phyloP scores from a whole-genome alignment of 2,888 invertebrate species.

The Drosophila aldrichi region DNA sequence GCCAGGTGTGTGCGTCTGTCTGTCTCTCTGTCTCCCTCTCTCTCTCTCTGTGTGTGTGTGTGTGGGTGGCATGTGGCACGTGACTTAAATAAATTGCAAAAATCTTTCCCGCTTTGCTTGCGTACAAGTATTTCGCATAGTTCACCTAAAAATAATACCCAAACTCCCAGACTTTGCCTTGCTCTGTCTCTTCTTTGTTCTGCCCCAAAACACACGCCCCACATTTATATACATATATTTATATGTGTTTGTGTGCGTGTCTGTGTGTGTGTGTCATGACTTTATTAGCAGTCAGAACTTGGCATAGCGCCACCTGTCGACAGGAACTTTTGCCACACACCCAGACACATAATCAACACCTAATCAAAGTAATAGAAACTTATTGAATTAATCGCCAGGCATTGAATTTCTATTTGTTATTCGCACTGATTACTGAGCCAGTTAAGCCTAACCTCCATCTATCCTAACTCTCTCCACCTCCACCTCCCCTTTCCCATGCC shows the following conservation, averaged over 20 bases:
- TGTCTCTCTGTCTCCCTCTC: not conserved
- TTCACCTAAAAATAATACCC: slow-evolving; percentile 39
- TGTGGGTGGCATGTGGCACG: slow-evolving; percentile 65
- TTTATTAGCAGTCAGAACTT: slow-evolving; percentile 73
- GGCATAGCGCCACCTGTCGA: slow-evolving; percentile 59
- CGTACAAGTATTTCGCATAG: slow-evolving; percentile 72
- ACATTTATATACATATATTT: slow-evolving; percentile 43
- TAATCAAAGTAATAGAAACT: slow-evolving; percentile 79
- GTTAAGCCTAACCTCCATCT: not conserved
- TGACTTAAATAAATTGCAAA: slow-evolving; percentile 80
- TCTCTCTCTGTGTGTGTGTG: not conserved
- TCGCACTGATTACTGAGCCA: slow-evolving; percentile 57
- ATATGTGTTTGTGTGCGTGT: slow-evolving; percentile 20
- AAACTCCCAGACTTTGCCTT: slow-evolving; percentile 22
- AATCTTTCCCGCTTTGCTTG: slow-evolving; percentile 73
- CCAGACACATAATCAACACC: slow-evolving; percentile 75
- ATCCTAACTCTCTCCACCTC: no score
- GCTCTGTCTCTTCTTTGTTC: slow-evolving; percentile 59
- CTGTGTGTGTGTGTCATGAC: slow-evolving; percentile 56
- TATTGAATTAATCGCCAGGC: slow-evolving; percentile 74
- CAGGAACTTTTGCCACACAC: slow-evolving; percentile 47
- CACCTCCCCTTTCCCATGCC: not conserved
- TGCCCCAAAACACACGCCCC: not conserved
- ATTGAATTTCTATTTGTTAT: slow-evolving; percentile 74
- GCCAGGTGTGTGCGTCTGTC: slow-evolving; percentile 16